A percentile compares a stretch with the other conserved stretches of the same genome.
These are phyloP conservation scores for Pagrus major DNA, from an alignment of 2,113 vertebrate genomes.

Conservation along the genomic window DNA sequence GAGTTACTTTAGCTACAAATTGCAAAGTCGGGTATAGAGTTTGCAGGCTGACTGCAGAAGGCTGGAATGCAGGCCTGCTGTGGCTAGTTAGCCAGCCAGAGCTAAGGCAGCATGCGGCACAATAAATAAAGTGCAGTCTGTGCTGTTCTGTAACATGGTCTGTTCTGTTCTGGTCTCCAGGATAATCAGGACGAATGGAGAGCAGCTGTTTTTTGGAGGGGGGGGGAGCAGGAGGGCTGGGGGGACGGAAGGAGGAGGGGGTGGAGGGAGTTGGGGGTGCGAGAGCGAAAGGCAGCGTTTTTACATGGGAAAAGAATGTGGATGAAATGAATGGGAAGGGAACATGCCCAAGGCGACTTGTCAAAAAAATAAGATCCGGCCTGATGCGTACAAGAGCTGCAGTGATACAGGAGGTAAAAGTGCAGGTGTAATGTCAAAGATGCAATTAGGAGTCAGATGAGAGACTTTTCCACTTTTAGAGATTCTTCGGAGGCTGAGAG, in stretches of 20 bases:
- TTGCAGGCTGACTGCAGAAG: constrained; percentile 60
- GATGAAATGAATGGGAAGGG: constrained; percentile 64
- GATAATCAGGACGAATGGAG: constrained; percentile 77
- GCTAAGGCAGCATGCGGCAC: constrained; percentile 65
- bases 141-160: constrained; percentile 55
- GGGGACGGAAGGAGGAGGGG: not conserved
- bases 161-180: constrained; percentile 69
- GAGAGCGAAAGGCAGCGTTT: constrained; percentile 39
- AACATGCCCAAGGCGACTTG: constrained; percentile 63
- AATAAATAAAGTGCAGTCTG: constrained; percentile 66
- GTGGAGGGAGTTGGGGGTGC: too few relatives aligned
- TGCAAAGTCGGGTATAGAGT: constrained; percentile 38
- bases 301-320: constrained; percentile 71
- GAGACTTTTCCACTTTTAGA: not conserved
- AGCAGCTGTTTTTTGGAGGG: constrained; percentile 69
- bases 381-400: not conserved
- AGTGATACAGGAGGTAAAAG: constrained; percentile 1
- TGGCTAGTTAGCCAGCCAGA: constrained; percentile 72
- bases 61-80: constrained; percentile 79
- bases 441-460: not conserved
- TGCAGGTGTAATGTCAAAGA: constrained; percentile 24
- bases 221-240: not conserved
- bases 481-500: constrained; percentile 11
- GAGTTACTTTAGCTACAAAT: constrained; percentile 34
- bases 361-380: constrained; percentile 2